Evolutionary conservation across 2,888 invertebrate genomes (phyloP), one percentile per base, ranked within the genome.

Genomic region (Pyrgus malvae): DNA sequence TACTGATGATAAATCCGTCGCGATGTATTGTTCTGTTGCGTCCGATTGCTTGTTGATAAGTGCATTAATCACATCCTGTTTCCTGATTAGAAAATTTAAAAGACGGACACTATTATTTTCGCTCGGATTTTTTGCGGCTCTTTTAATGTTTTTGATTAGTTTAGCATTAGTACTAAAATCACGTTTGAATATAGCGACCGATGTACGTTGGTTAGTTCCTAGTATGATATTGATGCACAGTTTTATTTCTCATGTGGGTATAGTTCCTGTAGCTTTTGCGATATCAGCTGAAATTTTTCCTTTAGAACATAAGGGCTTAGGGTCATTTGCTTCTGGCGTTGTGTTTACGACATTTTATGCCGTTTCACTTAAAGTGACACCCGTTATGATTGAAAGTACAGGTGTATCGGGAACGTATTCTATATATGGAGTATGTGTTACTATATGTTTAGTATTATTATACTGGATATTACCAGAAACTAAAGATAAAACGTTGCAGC

Each of bases 381-480:
- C 77, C 12, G 44, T 69, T 40, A 64, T 78, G 55, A 71, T 78
- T 37, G 62, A 67, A 9, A 27, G 49, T 8, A 67, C 62, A 1
- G 72, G 73, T 2, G 46, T 77, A 0, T 56, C 66, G 2, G 70
- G 74, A 0, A 68, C 69, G 0, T 78, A 69, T 59, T 59, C 59
- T 3, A 66, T 72, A 3, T 78, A 67, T 33, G 76, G 67, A 2
- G 7, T 63, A 0, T 48, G 56, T 40, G 58, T 77, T 16, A 40
- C 59, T 8, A 7, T 69, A 2, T 68, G 72, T 59, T 58, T 74
- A 1, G 6, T 64, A 2, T 11, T 69, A 21, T 57, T 78, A 35
- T 69, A 68, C 57, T 69, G 63, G 42, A 58, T 74, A 16, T 33
- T 79, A 16, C 75, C 74, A n/a, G 79, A 79, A 61, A 78, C 78